Evolutionary conservation across 2,113 vertebrate genomes (phyloP).

Genomic region (Ictalurus punctatus): DNA sequence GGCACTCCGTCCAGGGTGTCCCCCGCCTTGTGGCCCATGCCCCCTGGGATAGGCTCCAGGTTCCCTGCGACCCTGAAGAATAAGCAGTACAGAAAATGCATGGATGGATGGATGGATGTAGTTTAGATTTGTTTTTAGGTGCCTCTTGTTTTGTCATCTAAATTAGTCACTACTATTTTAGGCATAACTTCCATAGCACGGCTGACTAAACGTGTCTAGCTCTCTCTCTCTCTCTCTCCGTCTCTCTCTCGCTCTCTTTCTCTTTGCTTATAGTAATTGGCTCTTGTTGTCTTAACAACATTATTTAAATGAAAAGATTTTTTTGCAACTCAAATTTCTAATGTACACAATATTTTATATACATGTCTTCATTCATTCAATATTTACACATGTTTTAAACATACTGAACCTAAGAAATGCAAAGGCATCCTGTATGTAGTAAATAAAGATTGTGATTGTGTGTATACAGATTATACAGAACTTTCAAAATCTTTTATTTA

Average conservation of each 20-base stretch:
- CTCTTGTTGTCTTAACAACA: not conserved
- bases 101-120: too few species aligned
- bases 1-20: too few species aligned
- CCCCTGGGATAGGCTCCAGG: too few species aligned
- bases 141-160: not conserved
- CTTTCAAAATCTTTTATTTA: not conserved
- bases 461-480: not conserved
- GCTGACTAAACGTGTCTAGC: not conserved
- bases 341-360: not conserved
- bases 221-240: not conserved
- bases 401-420: not conserved
- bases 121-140: not conserved
- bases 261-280: not conserved
- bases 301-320: not conserved
- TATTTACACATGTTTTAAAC: not conserved
- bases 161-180: not conserved
- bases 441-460: not conserved
- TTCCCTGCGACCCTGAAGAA: too few species aligned
- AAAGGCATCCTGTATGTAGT: not conserved
- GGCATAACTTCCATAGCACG: not conserved
- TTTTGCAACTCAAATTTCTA: not conserved
- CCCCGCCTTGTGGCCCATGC: too few species aligned
- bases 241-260: not conserved
- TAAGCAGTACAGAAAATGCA: too few species aligned
- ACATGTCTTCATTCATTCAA: not conserved